Conservation (phyloP, 2,888 invertebrate species). For the Cartodere bifasciata region DNA sequence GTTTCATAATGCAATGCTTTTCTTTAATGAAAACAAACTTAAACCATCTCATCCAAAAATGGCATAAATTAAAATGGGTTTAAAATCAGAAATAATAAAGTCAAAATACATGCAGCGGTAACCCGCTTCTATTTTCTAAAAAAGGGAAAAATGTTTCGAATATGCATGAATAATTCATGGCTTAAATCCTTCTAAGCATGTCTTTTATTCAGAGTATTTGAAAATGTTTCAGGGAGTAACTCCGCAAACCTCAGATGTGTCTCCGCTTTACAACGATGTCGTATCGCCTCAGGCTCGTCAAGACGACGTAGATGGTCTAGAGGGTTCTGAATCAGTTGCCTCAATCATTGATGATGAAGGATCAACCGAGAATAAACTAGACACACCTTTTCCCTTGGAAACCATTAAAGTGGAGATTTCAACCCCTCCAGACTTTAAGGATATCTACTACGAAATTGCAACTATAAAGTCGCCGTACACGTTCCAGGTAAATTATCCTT, state of each 20-base stretch:
- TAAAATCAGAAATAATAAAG: no score
- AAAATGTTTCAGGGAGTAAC: no score
- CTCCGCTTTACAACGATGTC: constrained; percentile 36
- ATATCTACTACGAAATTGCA: constrained; percentile 79
- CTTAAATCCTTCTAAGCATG: no score
- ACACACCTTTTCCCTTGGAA: constrained; percentile 51
- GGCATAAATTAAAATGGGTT: no score
- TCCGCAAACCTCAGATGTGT: constrained; percentile 19
- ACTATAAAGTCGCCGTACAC: constrained; percentile 83
- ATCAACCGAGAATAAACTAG: constrained; percentile 50
- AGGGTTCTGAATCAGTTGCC: constrained; percentile 59
- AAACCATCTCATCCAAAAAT: no score
- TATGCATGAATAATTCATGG: no score
- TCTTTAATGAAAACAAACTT: no score
- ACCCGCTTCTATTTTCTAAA: no score
- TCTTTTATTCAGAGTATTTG: no score
- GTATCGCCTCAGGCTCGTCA: constrained; percentile 42
- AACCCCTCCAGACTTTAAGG: constrained; percentile 72
- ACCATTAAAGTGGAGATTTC: constrained; percentile 82
- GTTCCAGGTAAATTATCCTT: constrained; percentile 55
- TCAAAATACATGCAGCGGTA: no score
- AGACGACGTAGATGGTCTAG: constrained; percentile 47
- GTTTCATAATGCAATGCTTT: no score
- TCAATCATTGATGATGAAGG: constrained; percentile 46
- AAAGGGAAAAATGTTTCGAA: no score